Evolutionary conservation across 2,888 invertebrate species (phyloP).

Genomic region (Metellina segmentata): DNA sequence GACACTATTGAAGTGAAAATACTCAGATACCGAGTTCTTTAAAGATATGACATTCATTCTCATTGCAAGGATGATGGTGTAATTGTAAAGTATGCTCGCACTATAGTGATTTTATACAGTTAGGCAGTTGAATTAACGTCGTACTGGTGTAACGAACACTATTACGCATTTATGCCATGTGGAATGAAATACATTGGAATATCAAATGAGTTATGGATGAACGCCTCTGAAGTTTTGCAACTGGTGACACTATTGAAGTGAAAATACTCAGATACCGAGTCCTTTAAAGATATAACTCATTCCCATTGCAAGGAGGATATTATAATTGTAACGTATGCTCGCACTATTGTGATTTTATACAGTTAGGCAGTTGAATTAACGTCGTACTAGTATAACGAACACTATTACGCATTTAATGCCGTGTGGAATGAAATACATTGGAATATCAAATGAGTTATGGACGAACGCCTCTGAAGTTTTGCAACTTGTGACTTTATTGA

Average conservation of each 20-base stretch:
- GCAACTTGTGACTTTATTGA: neutral
- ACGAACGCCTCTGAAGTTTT: neutral
- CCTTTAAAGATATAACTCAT: too few relatives aligned
- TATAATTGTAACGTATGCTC: too few relatives aligned
- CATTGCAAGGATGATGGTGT: too few relatives aligned
- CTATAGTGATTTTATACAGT: too few relatives aligned
- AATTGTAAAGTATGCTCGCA: too few relatives aligned
- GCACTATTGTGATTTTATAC: too few relatives aligned
- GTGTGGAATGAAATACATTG: neutral
- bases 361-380: too few relatives aligned
- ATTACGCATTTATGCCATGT: constrained; percentile 17
- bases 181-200: neutral
- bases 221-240: neutral
- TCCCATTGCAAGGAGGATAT: too few relatives aligned
- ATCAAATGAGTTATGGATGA: neutral
- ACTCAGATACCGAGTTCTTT: neutral
- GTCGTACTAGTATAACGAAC: too few relatives aligned
- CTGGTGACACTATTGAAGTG: neutral
- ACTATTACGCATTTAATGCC: constrained; percentile 20
- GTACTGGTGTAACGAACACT: too few relatives aligned
- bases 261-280: neutral
- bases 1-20: neutral
- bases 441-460: neutral
- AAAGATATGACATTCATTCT: too few relatives aligned
- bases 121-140: too few relatives aligned